Evolutionary conservation across 2,113 vertebrate species (phyloP), one percentile per base, ranked within the genome.

Genomic region (Lutjanus erythropterus): DNA sequence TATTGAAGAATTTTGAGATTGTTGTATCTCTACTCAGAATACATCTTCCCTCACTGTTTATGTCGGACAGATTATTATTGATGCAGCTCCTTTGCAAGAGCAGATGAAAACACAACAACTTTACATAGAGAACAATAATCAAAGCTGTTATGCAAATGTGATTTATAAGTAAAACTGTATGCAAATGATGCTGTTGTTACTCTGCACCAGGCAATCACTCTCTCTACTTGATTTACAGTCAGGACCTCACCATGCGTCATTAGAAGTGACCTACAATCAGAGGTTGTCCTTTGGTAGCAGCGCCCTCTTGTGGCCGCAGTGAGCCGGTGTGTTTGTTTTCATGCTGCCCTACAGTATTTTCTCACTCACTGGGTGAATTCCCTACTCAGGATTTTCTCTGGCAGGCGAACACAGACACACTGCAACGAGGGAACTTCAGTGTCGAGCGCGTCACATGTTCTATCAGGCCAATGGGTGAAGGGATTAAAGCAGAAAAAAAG

Each of bases 241-340:
- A 55, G 25, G 29, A 78, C 77, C 35, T 81, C 65, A 58, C 44
- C 14, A 4, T 42, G 61, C 79, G 62, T 78, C 53, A 67, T 18
- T 15, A 58, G 53, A 9, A 46, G 50, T 80, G 84, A 86, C 84
- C 89, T 68, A 70, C 84, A 65, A 81, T 79, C 77, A 59, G 65
- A 53, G 77, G 66, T 9, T 37, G 77, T 75, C 46, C 73, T 86
- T 80, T 81, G 77, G 42, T 27, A 69, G 66, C 84, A 83, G 83
- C 81, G 35, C 83, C 89, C 89, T 89, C 92, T 64, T 59, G 89
- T 89, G 93, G 92, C 65, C 14, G 2, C 53, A 11, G 11, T 2
- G 49, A 61, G 79, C 11, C 58, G 3, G 52, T 77, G 81, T 73
- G 56, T 84, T 91, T 91, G 89, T 92, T 90, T 91, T 91, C 87